Percentiles rank a stretch among this genome's conserved stretches.
Evolutionary conservation across 1,140 invertebrate genomes (phyloP).

Genomic region (Reticulitermes speratus): DNA sequence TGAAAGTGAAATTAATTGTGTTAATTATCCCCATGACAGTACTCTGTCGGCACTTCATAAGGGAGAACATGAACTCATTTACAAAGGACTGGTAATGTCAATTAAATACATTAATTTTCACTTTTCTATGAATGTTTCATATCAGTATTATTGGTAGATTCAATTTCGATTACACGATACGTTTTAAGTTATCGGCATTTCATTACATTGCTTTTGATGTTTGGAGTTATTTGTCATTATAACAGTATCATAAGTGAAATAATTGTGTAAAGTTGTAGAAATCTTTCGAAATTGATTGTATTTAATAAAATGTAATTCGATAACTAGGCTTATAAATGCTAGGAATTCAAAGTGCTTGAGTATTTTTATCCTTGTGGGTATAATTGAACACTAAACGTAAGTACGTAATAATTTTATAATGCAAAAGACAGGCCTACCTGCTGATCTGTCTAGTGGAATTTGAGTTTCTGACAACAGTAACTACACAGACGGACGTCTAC

Average conservation of each 20-base stretch:
- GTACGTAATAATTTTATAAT: too few species aligned
- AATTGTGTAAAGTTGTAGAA: background rate
- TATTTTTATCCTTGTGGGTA: too few species aligned
- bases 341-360: background rate
- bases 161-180: background rate
- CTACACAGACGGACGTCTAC: too few species aligned
- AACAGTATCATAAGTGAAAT: background rate
- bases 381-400: too few species aligned
- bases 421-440: too few species aligned
- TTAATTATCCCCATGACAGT: background rate
- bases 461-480: too few species aligned
- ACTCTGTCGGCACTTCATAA: background rate
- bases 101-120: background rate
- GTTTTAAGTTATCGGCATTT: background rate
- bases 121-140: background rate
- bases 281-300: background rate
- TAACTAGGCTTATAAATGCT: background rate
- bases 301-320: background rate
- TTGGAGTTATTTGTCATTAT: background rate
- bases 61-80: background rate
- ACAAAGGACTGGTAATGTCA: background rate
- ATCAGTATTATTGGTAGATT: background rate
- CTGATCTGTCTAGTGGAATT: too few species aligned
- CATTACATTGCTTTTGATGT: background rate
- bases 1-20: constrained; percentile 9